Evolutionary conservation across 2,888 invertebrate species (phyloP).

Genomic region (Sphaeridia pumilis): DNA sequence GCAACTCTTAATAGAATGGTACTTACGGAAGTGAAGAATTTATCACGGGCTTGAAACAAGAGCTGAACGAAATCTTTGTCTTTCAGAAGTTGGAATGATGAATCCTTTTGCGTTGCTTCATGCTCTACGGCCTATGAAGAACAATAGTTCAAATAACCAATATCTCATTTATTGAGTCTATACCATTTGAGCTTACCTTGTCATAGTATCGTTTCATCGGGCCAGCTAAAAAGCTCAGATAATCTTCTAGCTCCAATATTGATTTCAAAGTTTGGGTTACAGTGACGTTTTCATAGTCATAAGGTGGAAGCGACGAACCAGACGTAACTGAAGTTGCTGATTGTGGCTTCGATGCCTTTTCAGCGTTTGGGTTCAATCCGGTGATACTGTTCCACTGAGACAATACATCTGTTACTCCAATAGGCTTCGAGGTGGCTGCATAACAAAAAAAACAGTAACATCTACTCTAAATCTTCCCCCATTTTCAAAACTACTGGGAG

Average conservation of each 20-base stretch:
- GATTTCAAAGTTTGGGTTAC: slow-evolving; percentile 25
- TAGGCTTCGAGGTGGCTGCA: slow-evolving; percentile 1
- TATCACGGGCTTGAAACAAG: slow-evolving; percentile 28
- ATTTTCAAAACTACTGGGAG: not conserved
- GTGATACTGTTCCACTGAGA: slow-evolving; percentile 28
- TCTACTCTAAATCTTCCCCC: not conserved
- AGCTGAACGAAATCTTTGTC: slow-evolving; percentile 32
- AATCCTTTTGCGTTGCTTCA: slow-evolving; percentile 23
- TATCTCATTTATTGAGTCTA: not conserved
- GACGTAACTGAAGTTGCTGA: not conserved
- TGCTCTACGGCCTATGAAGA: slow-evolving; percentile 29
- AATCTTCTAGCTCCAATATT: slow-evolving; percentile 28
- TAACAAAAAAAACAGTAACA: not conserved
- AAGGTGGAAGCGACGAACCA: slow-evolving; percentile 6
- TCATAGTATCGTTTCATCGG: slow-evolving; percentile 27
- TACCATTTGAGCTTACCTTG: not conserved
- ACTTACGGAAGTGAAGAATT: slow-evolving; percentile 31
- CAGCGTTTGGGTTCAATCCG: slow-evolving; percentile 14
- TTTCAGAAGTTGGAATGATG: slow-evolving; percentile 24
- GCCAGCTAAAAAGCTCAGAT: slow-evolving; percentile 28
- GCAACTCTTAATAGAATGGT: slow-evolving; percentile 1
- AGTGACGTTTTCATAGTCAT: slow-evolving; percentile 25
- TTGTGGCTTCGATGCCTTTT: slow-evolving; percentile 3
- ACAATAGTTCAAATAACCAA: not conserved
- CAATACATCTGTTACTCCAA: slow-evolving; percentile 27